Percentiles rank a stretch among this genome's conserved stretches.
Conservation (phyloP, 2,888 invertebrate species). For the Drosophila subsilvestris region DNA sequence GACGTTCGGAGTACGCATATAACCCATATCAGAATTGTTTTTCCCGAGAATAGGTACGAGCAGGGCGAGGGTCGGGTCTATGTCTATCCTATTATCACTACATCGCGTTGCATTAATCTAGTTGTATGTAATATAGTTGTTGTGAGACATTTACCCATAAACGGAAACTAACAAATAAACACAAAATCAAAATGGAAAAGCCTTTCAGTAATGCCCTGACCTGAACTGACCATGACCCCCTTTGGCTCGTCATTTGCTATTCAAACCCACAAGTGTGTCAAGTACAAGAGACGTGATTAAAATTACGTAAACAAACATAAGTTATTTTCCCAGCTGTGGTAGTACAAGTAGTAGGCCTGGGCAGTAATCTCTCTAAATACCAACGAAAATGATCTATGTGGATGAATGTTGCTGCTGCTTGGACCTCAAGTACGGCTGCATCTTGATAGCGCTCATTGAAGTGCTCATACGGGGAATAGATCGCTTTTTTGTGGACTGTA, state of each 20-base stretch:
- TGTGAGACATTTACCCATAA: slow-evolving; percentile 71
- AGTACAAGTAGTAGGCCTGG: slow-evolving; percentile 2
- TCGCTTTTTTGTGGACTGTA: slow-evolving; percentile 59
- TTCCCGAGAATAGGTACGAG: not conserved
- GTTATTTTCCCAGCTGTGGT: too few species aligned
- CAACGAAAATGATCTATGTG: slow-evolving; percentile 56
- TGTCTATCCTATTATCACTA: slow-evolving; percentile 17
- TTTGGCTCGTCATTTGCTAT: slow-evolving; percentile 3
- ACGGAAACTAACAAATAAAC: slow-evolving; percentile 40
- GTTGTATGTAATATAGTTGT: slow-evolving; percentile 71
- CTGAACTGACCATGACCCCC: not conserved
- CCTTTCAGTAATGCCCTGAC: not conserved
- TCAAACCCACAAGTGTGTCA: slow-evolving; percentile 1
- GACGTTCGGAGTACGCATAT: slow-evolving; percentile 28
- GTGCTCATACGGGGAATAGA: slow-evolving; percentile 65
- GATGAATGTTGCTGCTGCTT: slow-evolving; percentile 64
- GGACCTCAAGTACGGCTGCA: slow-evolving; percentile 58
- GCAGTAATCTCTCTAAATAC: not conserved
- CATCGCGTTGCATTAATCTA: slow-evolving; percentile 54
- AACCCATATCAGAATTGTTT: slow-evolving; percentile 26
- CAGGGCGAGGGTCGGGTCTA: slow-evolving; percentile 10
- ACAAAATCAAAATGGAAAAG: slow-evolving; percentile 40
- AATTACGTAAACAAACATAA: not conserved
- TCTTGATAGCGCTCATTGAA: slow-evolving; percentile 61
- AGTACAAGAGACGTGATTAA: slow-evolving; percentile 5